Percentiles rank a stretch among this genome's conserved stretches.
These are phyloP conservation scores for Bettongia penicillata DNA, from an alignment of 2,113 vertebrate species.

Conservation along the genomic window DNA sequence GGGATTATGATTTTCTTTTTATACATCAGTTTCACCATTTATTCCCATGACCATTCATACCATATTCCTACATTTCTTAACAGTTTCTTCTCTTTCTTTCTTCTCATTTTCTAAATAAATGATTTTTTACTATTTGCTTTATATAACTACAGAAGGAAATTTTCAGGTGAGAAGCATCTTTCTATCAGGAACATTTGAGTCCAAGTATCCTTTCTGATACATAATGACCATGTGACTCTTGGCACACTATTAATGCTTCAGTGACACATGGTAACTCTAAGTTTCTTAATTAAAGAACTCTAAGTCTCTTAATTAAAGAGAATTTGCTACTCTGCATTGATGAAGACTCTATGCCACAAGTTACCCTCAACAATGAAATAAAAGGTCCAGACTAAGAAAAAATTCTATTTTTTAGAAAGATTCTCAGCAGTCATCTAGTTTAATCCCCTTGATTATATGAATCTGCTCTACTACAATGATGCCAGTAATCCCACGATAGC, in stretches of 20 bases:
- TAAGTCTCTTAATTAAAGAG: neutral
- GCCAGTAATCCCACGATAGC: neutral
- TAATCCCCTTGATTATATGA: neutral
- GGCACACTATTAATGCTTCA: neutral
- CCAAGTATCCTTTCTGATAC: neutral
- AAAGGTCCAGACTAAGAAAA: neutral
- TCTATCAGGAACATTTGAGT: neutral
- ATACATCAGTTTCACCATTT: neutral
- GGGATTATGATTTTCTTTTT: neutral
- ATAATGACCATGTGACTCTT: neutral
- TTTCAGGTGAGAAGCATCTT: neutral
- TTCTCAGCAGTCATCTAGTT: neutral
- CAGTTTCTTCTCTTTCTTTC: neutral
- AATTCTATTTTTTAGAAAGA: neutral
- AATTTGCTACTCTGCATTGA: neutral
- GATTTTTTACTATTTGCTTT: neutral
- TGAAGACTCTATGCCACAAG: neutral
- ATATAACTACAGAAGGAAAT: neutral
- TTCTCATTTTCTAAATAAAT: neutral
- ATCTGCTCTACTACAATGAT: neutral
- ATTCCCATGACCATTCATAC: neutral
- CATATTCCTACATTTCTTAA: neutral
- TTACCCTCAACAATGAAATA: neutral
- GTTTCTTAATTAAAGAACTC: neutral
- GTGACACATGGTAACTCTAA: neutral